Base-by-base conservation (phyloP, 2,113 vertebrate species). In the Dipodomys ordii region DNA sequence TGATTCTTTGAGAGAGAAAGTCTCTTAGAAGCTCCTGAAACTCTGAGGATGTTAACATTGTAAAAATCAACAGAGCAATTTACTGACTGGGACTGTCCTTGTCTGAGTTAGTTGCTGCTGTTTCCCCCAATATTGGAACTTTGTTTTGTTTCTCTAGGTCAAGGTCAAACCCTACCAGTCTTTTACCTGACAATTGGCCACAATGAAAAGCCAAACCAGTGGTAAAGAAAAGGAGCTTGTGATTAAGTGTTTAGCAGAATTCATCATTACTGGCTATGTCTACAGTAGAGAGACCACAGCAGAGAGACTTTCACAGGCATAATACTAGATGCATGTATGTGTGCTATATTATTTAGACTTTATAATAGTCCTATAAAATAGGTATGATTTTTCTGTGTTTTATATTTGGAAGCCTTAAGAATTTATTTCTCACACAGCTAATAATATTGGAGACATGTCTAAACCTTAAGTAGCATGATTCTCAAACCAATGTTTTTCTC, bases 171-270 rank as follows among this genome's bases (percentile, higher is more conserved):
- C 83, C 77, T 78, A 76, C 68, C 69, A 90, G 74, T 73, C 90
- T 95, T 91, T 87, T 84, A 87, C 46, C 9, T 68, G 73, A 93
- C 57, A 72, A 0, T 92, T 94, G 90, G 71, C 95, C 77, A 94
- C 79, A 94, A 39, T 67, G 83, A 91, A 94, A 46, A 96, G 77
- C 83, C 72, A 95, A 77, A 46, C 74, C 60, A 92, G 28, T 89
- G 85, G 82, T 88, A 86, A 92, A 93, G 85, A 88, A 92, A 92
- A 76, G 93, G 67, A 85, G n/a, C 78, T 88, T 77, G 39, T 95
- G 83, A 67, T 87, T 92, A 46, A 73, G 20, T 93, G 11, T 93
- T 89, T 65, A 79, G 65, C 49, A 87, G 20, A 88, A 80, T 7
- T 73, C 57, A 62, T 95, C 86, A 91, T 49, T 49, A 77, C 44